phyloP scores from a whole-genome alignment of 2,888 invertebrate genomes.

The Aphidius colemani region DNA sequence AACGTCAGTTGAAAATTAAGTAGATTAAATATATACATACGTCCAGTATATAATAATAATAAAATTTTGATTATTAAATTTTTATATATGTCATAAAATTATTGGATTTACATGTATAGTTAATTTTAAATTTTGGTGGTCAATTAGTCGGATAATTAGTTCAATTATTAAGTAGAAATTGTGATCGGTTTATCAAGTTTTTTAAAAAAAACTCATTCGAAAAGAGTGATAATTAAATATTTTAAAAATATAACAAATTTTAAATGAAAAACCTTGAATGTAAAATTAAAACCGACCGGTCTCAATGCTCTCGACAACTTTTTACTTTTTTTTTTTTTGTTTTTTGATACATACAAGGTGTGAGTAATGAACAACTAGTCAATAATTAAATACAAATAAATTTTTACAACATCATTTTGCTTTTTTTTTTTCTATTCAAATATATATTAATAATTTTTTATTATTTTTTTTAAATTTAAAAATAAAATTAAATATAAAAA shows the following conservation, averaged over 20 bases:
- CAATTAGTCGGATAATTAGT: slow-evolving; percentile 9
- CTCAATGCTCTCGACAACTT: slow-evolving; percentile 26
- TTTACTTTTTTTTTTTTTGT: background rate
- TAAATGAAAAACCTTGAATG: slow-evolving; percentile 6
- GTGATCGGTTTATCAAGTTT: background rate
- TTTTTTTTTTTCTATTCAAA: no score
- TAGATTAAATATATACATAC: no score
- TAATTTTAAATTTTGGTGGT: background rate
- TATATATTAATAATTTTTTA: no score
- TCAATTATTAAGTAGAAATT: slow-evolving; percentile 9
- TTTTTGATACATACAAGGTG: slow-evolving; percentile 22
- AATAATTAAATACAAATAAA: slow-evolving; percentile 37
- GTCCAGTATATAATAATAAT: no score
- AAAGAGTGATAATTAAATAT: slow-evolving; percentile 4
- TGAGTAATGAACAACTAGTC: slow-evolving; percentile 33
- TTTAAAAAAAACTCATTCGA: background rate
- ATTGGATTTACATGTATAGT: no score
- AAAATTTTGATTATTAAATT: no score
- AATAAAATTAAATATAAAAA: no score
- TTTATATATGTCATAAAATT: no score
- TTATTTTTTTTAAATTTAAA: no score
- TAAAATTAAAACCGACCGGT: slow-evolving; percentile 11
- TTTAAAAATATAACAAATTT: background rate
- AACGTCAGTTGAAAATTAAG: no score
- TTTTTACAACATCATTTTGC: no score